Evolutionary conservation across 2,797 vertebrate genomes (phyloP).

Genomic region (Epinephelus coioides): DNA sequence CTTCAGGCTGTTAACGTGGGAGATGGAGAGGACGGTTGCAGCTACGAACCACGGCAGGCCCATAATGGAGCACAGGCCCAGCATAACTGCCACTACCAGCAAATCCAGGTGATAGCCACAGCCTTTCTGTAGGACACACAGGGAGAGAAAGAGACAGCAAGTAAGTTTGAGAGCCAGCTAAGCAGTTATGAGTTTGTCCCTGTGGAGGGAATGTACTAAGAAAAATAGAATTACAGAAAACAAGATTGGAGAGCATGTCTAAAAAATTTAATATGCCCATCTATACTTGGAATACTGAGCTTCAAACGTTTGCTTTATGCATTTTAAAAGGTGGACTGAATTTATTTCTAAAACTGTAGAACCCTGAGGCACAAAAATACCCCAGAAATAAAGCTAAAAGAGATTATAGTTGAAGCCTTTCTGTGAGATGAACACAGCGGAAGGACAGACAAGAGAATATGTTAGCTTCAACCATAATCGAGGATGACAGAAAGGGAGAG

Average conservation of each 20-base stretch:
- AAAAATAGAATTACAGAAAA: constrained; percentile 9
- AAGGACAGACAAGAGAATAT: constrained; percentile 5
- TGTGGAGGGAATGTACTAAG: neutral
- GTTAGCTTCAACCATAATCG: constrained; percentile 15
- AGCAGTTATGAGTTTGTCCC: neutral
- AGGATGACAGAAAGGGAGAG: constrained; percentile 10
- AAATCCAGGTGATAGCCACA: constrained; percentile 97
- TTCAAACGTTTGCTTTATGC: constrained; percentile 1
- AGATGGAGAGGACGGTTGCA: constrained; percentile 96
- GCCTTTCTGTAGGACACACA: constrained; percentile 89
- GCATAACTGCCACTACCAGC: constrained; percentile 92
- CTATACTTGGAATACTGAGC: neutral
- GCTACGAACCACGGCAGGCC: constrained; percentile 98
- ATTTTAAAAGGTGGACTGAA: neutral
- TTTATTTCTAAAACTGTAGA: constrained; percentile 7
- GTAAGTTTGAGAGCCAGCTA: neutral
- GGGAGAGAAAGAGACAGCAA: neutral
- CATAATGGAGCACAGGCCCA: constrained; percentile 96
- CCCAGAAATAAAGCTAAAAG: neutral
- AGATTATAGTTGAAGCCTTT: neutral
- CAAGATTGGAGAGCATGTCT: neutral
- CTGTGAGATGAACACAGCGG: constrained; percentile 11
- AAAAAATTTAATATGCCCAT: neutral
- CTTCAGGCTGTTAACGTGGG: constrained; percentile 97
- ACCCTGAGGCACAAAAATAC: constrained; percentile 16